These are phyloP conservation scores for Theretra japonica DNA, from an alignment of 2,888 invertebrate genomes.

Conservation along the genomic window DNA sequence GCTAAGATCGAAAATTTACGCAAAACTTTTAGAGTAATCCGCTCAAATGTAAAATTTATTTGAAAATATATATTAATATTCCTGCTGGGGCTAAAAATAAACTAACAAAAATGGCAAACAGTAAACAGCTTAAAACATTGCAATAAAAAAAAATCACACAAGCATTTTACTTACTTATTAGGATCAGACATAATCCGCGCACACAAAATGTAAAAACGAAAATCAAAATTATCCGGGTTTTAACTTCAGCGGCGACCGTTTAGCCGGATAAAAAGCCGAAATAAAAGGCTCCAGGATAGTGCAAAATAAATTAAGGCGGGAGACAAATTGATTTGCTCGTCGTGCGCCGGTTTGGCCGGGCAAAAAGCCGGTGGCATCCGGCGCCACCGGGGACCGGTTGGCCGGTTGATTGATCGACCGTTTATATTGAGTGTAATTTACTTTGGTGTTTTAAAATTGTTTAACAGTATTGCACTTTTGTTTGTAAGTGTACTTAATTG, in stretches of 20 bases:
- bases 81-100: not conserved
- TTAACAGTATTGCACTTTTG: conserved; percentile 14
- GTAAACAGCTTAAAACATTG: too few relatives aligned
- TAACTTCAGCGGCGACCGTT: not conserved
- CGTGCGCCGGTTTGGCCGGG: conserved; percentile 16
- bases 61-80: not conserved
- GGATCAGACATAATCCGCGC: not conserved
- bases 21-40: too few relatives aligned
- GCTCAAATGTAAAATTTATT: not conserved
- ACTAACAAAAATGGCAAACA: too few relatives aligned
- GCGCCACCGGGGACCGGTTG: conserved; percentile 16
- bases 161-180: not conserved
- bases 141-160: too few relatives aligned
- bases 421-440: conserved; percentile 28
- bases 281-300: conserved; percentile 21
- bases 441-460: conserved; percentile 17
- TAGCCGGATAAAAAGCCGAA: conserved; percentile 4
- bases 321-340: conserved; percentile 25
- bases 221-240: not conserved
- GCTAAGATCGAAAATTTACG: too few relatives aligned
- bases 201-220: not conserved
- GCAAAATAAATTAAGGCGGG: conserved; percentile 34
- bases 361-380: conserved; percentile 28
- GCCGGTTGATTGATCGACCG: conserved; percentile 29
- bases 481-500: not conserved